Conservation (phyloP, 2,797 vertebrate genomes). For the Todus mexicanus region DNA sequence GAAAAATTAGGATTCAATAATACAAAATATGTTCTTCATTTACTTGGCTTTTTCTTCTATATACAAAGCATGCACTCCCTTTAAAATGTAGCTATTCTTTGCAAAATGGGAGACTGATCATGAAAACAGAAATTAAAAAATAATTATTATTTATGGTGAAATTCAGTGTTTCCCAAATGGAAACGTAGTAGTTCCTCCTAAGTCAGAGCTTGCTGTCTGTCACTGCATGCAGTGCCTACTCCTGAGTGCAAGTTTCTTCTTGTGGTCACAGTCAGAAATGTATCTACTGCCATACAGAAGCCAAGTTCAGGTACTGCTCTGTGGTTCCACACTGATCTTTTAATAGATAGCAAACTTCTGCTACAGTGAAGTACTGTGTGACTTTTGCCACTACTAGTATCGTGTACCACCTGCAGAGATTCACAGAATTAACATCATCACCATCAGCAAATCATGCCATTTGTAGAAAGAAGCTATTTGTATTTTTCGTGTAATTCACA, state of each 20-base stretch:
- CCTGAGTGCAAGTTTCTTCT: not conserved
- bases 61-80: not conserved
- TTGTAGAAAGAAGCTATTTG: not conserved
- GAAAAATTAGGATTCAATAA: not conserved
- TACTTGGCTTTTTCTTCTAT: not conserved
- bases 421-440: not conserved
- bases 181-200: not conserved
- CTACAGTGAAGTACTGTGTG: not conserved
- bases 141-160: not conserved
- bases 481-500: not conserved
- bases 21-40: not conserved
- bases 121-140: not conserved
- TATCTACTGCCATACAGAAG: not conserved
- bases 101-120: not conserved
- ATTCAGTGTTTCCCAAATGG: not conserved
- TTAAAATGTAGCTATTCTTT: not conserved
- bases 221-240: not conserved
- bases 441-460: not conserved
- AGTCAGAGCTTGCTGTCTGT: not conserved
- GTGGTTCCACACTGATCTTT: not conserved
- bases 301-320: not conserved
- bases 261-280: not conserved
- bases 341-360: not conserved
- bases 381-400: not conserved
- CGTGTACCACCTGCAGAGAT: not conserved